These are phyloP conservation scores for Drosophila eugracilis DNA, from an alignment of 1,140 invertebrate genomes.

Conservation along the genomic window DNA sequence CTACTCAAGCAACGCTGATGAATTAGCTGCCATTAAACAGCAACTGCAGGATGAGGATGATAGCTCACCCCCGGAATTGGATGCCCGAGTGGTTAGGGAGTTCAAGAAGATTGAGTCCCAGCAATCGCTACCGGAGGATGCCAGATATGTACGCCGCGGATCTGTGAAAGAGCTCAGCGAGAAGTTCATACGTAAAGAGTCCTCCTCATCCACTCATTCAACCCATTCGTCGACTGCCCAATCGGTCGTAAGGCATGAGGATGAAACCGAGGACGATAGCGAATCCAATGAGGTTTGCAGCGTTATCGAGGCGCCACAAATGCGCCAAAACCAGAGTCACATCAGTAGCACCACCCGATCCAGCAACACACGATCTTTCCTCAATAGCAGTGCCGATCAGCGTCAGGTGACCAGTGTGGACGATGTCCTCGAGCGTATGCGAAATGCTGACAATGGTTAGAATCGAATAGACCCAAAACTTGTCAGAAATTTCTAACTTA, in stretches of 20 bases:
- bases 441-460: slow-evolving; percentile 89
- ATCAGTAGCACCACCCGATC: slow-evolving; percentile 50
- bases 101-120: slow-evolving; percentile 65
- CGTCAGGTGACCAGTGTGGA: slow-evolving; percentile 88
- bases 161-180: slow-evolving; percentile 90
- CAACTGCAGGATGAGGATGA: slow-evolving; percentile 39
- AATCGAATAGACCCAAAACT: not conserved
- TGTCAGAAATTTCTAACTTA: no score
- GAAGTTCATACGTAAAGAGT: slow-evolving; percentile 87
- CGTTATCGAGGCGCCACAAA: slow-evolving; percentile 75
- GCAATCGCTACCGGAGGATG: slow-evolving; percentile 36
- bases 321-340: slow-evolving; percentile 64
- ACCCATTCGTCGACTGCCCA: slow-evolving; percentile 26
- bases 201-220: slow-evolving; percentile 41
- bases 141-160: slow-evolving; percentile 87
- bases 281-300: slow-evolving; percentile 74
- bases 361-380: slow-evolving; percentile 86
- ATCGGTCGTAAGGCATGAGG: slow-evolving; percentile 34
- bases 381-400: slow-evolving; percentile 88
- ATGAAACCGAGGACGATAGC: slow-evolving; percentile 73
- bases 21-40: slow-evolving; percentile 85
- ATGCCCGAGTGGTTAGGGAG: slow-evolving; percentile 57
- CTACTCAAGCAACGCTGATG: slow-evolving; percentile 88
- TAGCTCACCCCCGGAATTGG: slow-evolving; percentile 40
- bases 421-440: slow-evolving; percentile 91